A percentile compares a stretch with the other conserved stretches of the same genome.
These are phyloP conservation scores for Zaprionus gabonicus DNA, from an alignment of 1,140 invertebrate species.

Conservation along the genomic window DNA sequence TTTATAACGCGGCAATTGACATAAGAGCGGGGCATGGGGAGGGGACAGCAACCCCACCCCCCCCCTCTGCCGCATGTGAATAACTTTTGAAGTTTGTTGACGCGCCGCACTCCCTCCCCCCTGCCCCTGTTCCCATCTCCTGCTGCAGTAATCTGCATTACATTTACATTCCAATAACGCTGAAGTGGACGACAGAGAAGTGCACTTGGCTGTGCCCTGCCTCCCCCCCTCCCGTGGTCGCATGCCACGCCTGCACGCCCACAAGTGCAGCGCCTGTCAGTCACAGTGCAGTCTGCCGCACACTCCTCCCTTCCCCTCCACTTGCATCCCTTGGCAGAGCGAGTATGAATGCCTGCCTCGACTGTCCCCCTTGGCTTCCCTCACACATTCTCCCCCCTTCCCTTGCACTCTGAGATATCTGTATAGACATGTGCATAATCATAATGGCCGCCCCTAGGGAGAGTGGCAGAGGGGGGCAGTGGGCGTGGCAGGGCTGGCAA, in stretches of 20 bases:
- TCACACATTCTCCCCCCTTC: not conserved
- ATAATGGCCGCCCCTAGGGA: slow-evolving; percentile 58
- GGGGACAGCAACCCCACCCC: not conserved
- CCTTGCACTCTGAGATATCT: slow-evolving; percentile 10
- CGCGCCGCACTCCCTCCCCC: slow-evolving; percentile 46
- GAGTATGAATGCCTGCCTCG: slow-evolving; percentile 25
- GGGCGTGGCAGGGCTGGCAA: slow-evolving; percentile 37
- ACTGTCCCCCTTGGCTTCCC: slow-evolving; percentile 28
- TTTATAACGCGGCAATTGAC: slow-evolving; percentile 32
- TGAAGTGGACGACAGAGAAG: slow-evolving; percentile 74
- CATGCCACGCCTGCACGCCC: slow-evolving; percentile 26
- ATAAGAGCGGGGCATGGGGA: slow-evolving; percentile 12
- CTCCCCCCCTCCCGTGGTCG: slow-evolving; percentile 14
- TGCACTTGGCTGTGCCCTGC: slow-evolving; percentile 55
- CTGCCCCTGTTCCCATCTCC: not conserved
- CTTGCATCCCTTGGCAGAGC: not conserved
- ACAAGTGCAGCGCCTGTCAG: slow-evolving; percentile 75
- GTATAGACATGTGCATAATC: slow-evolving; percentile 57
- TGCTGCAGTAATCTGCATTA: slow-evolving; percentile 70
- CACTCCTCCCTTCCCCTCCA: not conserved
- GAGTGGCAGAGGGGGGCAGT: not conserved
- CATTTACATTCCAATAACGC: slow-evolving; percentile 83
- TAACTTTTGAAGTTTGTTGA: slow-evolving; percentile 76
- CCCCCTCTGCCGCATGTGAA: slow-evolving; percentile 45
- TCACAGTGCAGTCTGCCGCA: slow-evolving; percentile 34